Percentiles rank a stretch among this genome's conserved stretches.
These are phyloP conservation scores for Euthynnus affinis DNA, from an alignment of 2,797 vertebrate genomes.

Conservation along the genomic window DNA sequence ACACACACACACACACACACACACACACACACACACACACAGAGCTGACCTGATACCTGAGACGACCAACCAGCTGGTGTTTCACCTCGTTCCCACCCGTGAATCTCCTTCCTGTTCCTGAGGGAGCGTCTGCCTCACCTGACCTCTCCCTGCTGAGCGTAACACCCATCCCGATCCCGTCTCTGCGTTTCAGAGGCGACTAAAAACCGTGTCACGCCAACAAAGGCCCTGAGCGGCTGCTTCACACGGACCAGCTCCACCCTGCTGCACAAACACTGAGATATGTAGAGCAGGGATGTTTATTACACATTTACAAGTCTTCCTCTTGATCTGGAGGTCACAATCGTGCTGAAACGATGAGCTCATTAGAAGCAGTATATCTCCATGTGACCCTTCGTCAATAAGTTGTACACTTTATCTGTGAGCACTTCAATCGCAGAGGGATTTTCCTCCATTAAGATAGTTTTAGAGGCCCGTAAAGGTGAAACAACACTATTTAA, in stretches of 20 bases:
- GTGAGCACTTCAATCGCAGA: too few species aligned
- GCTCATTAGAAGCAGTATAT: too few species aligned
- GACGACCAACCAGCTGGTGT: background rate
- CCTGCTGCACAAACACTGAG: too few species aligned
- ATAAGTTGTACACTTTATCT: too few species aligned
- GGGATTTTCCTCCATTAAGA: too few species aligned
- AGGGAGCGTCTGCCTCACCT: conserved; percentile 3
- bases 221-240: background rate
- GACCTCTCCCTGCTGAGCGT: background rate
- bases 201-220: background rate
- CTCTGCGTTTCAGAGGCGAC: background rate
- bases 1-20: conserved; percentile 22
- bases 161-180: conserved; percentile 21
- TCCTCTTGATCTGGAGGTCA: too few species aligned
- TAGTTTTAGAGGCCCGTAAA: too few species aligned
- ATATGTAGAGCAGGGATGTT: too few species aligned
- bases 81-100: conserved; percentile 20
- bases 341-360: too few species aligned
- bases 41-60: conserved; percentile 48
- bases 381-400: too few species aligned
- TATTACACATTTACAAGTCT: too few species aligned
- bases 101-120: background rate
- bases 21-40: conserved; percentile 12
- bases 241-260: conserved; percentile 10
- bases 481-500: too few species aligned